phyloP scores from a whole-genome alignment of 2,113 vertebrate species.

The Peromyscus californicus region DNA sequence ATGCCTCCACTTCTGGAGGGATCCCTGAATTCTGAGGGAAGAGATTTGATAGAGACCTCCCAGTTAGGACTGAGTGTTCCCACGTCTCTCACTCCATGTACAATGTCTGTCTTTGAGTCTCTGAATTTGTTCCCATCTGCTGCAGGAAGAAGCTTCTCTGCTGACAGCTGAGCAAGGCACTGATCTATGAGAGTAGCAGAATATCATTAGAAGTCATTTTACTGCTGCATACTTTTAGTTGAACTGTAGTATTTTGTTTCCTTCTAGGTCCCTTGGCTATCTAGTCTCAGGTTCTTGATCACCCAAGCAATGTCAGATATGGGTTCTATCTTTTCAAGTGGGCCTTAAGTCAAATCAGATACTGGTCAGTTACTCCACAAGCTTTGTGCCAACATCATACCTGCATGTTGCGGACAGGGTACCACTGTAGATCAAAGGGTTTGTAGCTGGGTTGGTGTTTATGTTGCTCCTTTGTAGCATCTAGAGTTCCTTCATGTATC shows the following conservation, averaged over 20 bases:
- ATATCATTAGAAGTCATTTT: not conserved
- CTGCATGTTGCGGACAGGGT: not conserved
- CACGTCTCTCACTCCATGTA: not conserved
- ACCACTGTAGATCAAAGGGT: not conserved
- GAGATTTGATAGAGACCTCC: not conserved
- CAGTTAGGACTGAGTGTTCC: not conserved
- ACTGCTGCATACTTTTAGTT: not conserved
- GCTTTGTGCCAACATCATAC: no score
- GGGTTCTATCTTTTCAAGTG: not conserved
- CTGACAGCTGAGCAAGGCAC: not conserved
- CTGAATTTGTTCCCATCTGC: not conserved
- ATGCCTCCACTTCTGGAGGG: not conserved
- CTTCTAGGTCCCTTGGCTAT: no score
- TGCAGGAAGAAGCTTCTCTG: not conserved
- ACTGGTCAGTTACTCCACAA: not conserved
- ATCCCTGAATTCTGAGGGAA: not conserved
- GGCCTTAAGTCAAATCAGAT: not conserved
- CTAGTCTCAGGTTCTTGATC: not conserved
- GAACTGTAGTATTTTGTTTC: not conserved
- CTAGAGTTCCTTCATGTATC: not conserved
- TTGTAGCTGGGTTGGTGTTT: not conserved
- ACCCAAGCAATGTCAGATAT: not conserved
- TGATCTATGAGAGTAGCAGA: no score
- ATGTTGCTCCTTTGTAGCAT: not conserved
- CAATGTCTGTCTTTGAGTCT: not conserved